phyloP scores from a whole-genome alignment of 2,888 invertebrate species.

The Barypeithes pellucidus region DNA sequence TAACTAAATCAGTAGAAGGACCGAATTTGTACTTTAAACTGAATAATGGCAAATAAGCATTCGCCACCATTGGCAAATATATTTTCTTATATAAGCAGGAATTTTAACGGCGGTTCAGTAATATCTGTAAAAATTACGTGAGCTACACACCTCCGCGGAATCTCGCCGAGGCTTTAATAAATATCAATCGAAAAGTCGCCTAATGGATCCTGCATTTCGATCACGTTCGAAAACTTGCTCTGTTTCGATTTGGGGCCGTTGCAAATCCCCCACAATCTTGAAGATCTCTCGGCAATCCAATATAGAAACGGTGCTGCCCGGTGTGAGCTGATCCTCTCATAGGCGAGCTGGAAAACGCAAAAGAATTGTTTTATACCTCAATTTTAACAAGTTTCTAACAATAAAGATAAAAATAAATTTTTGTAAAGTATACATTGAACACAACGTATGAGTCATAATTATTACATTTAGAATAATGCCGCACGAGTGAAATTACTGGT shows the following conservation, averaged over 20 bases:
- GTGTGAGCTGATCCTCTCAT: slow-evolving; percentile 65
- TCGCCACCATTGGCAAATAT: slow-evolving; percentile 20
- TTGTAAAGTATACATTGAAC: no score
- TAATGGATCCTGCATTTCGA: slow-evolving; percentile 67
- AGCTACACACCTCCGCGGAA: slow-evolving; percentile 65
- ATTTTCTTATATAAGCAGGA: slow-evolving; percentile 32
- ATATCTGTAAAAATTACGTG: slow-evolving; percentile 63
- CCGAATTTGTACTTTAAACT: no score
- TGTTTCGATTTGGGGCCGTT: slow-evolving; percentile 70
- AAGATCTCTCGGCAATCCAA: slow-evolving; percentile 70
- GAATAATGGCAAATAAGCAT: no score
- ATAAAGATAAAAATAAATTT: no score
- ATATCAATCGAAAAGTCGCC: slow-evolving; percentile 69
- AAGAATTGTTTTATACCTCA: slow-evolving; percentile 42
- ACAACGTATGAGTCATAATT: no score
- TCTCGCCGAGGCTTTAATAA: slow-evolving; percentile 69
- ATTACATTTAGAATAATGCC: no score
- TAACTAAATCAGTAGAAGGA: no score
- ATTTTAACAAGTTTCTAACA: background rate
- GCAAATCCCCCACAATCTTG: slow-evolving; percentile 71
- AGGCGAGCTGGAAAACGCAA: slow-evolving; percentile 52
- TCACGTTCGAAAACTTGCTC: slow-evolving; percentile 71
- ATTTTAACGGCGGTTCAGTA: slow-evolving; percentile 58
- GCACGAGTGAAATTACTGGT: no score
- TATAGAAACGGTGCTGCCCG: slow-evolving; percentile 64